Evolutionary conservation across 2,113 vertebrate species (phyloP).

Genomic region (Scalopus aquaticus): DNA sequence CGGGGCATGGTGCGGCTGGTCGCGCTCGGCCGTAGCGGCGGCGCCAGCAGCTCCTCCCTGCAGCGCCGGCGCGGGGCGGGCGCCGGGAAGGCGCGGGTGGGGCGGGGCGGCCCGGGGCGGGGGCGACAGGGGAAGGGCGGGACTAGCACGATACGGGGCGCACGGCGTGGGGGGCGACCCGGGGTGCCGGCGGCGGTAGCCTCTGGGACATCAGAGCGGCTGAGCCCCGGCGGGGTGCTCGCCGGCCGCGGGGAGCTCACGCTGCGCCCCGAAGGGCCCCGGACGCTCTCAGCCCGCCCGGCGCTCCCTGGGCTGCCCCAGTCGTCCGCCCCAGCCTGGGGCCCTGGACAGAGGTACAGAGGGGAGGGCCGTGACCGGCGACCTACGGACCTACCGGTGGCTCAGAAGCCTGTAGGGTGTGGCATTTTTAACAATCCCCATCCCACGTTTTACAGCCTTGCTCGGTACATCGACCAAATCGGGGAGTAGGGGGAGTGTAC

Average conservation of each 20-base stretch:
- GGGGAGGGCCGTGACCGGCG: background rate
- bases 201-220: background rate
- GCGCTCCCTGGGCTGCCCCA: background rate
- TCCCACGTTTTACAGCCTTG: background rate
- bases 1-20: conserved; percentile 89
- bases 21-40: background rate
- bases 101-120: conserved; percentile 58
- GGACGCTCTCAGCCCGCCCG: background rate
- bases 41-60: background rate
- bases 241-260: background rate
- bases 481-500: background rate
- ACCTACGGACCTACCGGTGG: background rate
- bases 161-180: too few species aligned
- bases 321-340: background rate
- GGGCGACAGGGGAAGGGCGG: background rate
- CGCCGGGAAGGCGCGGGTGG: background rate
- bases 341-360: accelerated
- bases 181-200: too few species aligned
- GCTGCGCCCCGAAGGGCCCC: background rate
- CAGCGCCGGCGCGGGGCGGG: conserved; percentile 8
- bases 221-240: background rate
- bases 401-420: accelerated
- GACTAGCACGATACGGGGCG: background rate
- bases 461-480: too few species aligned
- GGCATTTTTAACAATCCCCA: background rate